Evolutionary conservation across 2,113 vertebrate species (phyloP).

Genomic region (Salvelinus sp.): DNA sequence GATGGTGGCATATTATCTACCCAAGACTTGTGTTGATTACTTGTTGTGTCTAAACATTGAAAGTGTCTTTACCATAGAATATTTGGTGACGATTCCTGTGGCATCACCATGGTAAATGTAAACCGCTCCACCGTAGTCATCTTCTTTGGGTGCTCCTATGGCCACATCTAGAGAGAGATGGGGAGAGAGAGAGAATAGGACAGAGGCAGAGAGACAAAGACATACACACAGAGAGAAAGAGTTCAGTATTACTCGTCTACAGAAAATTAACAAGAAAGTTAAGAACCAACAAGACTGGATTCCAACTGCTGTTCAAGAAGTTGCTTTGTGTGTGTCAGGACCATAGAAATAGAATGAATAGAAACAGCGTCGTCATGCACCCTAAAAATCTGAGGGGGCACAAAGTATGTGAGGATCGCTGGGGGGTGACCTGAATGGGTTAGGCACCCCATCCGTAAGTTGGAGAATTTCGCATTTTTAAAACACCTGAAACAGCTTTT

Average conservation of each 20-base stretch:
- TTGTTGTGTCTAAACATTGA: not conserved
- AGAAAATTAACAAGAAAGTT: too few species aligned
- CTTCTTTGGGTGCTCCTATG: conserved; percentile 91
- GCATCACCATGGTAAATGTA: conserved; percentile 93
- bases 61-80: conserved; percentile 86
- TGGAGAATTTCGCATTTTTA: too few species aligned
- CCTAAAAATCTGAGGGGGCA: too few species aligned
- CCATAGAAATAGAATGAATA: not conserved
- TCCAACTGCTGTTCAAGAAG: not conserved
- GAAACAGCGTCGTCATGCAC: too few species aligned
- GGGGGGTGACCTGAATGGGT: too few species aligned
- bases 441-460: too few species aligned
- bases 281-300: not conserved
- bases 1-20: too few species aligned
- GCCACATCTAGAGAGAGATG: conserved; percentile 84
- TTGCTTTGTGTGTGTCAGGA: conserved; percentile 10
- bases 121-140: conserved; percentile 87
- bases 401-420: too few species aligned
- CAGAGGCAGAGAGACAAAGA: not conserved
- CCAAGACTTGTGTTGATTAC: not conserved
- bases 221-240: not conserved
- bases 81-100: conserved; percentile 81
- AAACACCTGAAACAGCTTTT: too few species aligned
- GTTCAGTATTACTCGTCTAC: not conserved
- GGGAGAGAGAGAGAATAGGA: conserved; percentile 22